Base-by-base conservation (phyloP, 2,888 invertebrate genomes). In the Podabrus alpinus region DNA sequence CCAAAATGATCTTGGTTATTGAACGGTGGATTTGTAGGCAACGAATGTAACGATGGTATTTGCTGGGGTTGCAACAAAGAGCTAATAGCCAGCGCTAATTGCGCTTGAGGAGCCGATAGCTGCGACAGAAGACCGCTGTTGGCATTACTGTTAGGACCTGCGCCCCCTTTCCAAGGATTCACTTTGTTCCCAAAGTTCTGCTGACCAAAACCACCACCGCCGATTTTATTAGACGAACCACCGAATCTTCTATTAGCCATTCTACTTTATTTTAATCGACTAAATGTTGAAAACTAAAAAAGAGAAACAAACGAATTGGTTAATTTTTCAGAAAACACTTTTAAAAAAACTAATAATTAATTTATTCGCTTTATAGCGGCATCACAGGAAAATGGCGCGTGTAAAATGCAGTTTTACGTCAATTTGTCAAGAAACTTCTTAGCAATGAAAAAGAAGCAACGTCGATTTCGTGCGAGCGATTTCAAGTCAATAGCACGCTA, bases 51-150 rank as follows among this genome's bases (percentile, higher is more conserved):
- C 78, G 87, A 87, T 78, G 88, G 87, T 80, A 81, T 83, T 77
- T 86, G 86, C 80, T 87, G 87, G 78, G 86, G 86, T 82, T 87
- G 87, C 78, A 88, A 85, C 80, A 88, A 84, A 83, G 85, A 87
- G 81, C 85, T 84, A 77, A 88, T 81, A 78, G 95, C 94, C 78
- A 94, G 89, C 19, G 93, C 94, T 69, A 94, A 88, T 78, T 94
- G 93, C 78, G 94, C 92, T 85, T 94, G 93, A 19, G 93, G 92
- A 80, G 86, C 84, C 74, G 86, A 83, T 80, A 86, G 82, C 80
- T 86, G 86, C 80, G 84, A 84, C 78, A 86, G 80, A 78, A 85
- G 80, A 77, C 84, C 85, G 80, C 76, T 77, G 78, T 78, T 80
- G 71, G 77, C 70, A 59, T 75, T 77, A 83, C 83, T 86, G 81